phyloP scores from a whole-genome alignment of 2,113 vertebrate species.

The Arizona elegans region DNA sequence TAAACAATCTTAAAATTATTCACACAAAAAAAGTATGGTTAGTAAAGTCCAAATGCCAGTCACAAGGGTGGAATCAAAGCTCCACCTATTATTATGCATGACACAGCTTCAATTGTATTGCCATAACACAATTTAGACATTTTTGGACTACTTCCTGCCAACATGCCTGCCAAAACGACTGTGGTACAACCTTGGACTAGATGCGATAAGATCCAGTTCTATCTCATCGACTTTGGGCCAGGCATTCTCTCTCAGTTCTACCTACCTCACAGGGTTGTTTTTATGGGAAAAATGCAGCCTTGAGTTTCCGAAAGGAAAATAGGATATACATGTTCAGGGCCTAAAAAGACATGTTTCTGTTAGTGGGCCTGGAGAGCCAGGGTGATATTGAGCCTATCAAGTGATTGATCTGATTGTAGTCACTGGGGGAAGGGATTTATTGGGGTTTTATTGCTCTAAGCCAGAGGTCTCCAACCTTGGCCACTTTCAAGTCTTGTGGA shows the following conservation, averaged over 20 bases:
- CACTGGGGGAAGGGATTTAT: too few species aligned
- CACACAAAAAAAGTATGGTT: background rate
- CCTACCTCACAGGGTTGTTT: background rate
- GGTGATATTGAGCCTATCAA: too few species aligned
- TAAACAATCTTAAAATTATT: background rate
- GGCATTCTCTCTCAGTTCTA: background rate
- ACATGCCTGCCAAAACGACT: background rate
- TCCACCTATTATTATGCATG: background rate
- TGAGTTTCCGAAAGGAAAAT: background rate
- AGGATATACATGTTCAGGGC: background rate
- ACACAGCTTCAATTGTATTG: background rate
- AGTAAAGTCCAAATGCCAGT: background rate
- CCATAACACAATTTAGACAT: background rate
- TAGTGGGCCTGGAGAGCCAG: too few species aligned
- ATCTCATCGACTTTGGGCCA: background rate
- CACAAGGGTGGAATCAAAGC: background rate
- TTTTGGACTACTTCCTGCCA: background rate
- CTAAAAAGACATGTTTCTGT: too few species aligned
- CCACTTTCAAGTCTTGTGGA: too few species aligned
- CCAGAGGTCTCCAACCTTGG: too few species aligned
- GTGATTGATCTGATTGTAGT: too few species aligned
- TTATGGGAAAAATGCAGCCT: background rate
- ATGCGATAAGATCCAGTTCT: background rate
- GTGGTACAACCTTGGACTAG: background rate
- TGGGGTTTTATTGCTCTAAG: too few species aligned